Evolutionary conservation across 2,888 invertebrate genomes (phyloP), one percentile per base, ranked within the genome.

Genomic region (Tachina fera): DNA sequence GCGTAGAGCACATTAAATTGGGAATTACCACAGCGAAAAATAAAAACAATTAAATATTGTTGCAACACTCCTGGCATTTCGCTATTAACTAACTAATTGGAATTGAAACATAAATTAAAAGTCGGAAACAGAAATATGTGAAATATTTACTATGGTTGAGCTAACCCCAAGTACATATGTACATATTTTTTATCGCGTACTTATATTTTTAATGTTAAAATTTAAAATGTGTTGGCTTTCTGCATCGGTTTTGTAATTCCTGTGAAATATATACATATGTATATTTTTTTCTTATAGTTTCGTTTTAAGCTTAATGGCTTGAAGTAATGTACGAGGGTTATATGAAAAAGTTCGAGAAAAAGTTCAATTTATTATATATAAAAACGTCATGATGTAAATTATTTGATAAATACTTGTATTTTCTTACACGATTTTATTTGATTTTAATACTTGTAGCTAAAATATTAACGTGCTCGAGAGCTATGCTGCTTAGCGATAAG

Each of bases 101-200:
- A 91, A 92, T 90, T 90, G 92, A 92, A 92, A 92, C 92, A 92
- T 92, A 92, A 92, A 92, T 92, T 92, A 92, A 92, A 91, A 91
- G 91, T 91, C 92, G 89, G 89, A 90, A 90, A 87, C 88, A 88
- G 88, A 88, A 88, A 87, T 80, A 87, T 80, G 80, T 87, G 77
- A 78, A 82, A 74, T 63, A 65, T 77, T 81, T 67, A 16, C 51
- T 41, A 49, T 53, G 49, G 61, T 58, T 45, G 56, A 65, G n/a
- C 43, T 47, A 14, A 60, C 22, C 9, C n/a, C 39, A 56, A 47
- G 11, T 19, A 53, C 43, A 1, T 60, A 22, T 4, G 6, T 19
- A 72, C 22, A 45, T 22, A 19, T 56, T 43, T 72, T 56, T 63
- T 45, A 79, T 71, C 71, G 22, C 51, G 49, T 43, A 68, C 31